Conservation (phyloP, 2,113 vertebrate genomes). For the Carassius gibelio region DNA sequence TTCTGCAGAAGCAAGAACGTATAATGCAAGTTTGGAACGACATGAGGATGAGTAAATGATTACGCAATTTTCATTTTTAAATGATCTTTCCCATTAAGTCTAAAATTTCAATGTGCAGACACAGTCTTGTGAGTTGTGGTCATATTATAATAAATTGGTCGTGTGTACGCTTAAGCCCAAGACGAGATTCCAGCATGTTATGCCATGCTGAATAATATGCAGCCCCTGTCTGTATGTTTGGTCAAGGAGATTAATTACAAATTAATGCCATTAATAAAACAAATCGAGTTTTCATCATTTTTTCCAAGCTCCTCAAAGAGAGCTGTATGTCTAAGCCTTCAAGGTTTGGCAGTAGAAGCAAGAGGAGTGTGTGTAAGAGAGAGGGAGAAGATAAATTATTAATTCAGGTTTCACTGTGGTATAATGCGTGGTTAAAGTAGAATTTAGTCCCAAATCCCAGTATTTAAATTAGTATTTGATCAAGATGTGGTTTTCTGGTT, state of each 20-base stretch:
- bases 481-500: not conserved
- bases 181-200: slow-evolving; percentile 4
- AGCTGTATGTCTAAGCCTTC: slow-evolving; percentile 29
- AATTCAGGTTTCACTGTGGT: slow-evolving; percentile 32
- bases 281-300: slow-evolving; percentile 18
- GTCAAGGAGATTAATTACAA: slow-evolving; percentile 26
- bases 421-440: slow-evolving; percentile 7
- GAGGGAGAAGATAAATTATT: slow-evolving; percentile 31
- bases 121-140: not conserved
- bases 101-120: not conserved
- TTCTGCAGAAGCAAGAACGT: not conserved
- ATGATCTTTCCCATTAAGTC: not conserved
- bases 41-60: not conserved
- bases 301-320: slow-evolving; percentile 26
- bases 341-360: slow-evolving; percentile 27
- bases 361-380: not conserved
- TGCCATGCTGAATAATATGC: not conserved
- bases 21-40: not conserved
- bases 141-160: not conserved
- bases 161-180: not conserved
- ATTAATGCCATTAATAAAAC: slow-evolving; percentile 28
- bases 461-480: not conserved
- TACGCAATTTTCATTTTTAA: not conserved
- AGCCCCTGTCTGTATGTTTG: slow-evolving; percentile 7
- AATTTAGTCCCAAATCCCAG: not conserved